Percentiles rank a stretch among this genome's conserved stretches.
phyloP scores from a whole-genome alignment of 2,888 invertebrate species.

The Andrena marginata region DNA sequence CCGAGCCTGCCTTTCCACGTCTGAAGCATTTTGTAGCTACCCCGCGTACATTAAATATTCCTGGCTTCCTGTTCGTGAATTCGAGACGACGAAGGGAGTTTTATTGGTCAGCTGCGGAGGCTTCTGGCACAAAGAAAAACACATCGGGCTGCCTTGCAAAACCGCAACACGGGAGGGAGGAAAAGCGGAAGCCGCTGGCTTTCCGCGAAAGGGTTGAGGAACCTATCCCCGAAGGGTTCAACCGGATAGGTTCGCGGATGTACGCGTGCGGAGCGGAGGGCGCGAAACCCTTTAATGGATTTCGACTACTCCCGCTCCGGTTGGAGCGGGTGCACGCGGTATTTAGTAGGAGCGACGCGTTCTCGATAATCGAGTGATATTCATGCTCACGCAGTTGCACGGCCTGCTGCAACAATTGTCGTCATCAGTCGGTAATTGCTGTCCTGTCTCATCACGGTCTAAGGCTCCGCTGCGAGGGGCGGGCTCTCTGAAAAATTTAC shows the following conservation, averaged over 20 bases:
- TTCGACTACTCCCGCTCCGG: slow-evolving; percentile 63
- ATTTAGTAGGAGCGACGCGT: slow-evolving; percentile 63
- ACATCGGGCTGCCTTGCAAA: slow-evolving; percentile 32
- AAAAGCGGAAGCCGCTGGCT: slow-evolving; percentile 61
- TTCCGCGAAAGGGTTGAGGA: slow-evolving; percentile 59
- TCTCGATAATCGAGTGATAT: slow-evolving; percentile 68
- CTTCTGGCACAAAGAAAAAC: slow-evolving; percentile 43
- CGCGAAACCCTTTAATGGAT: slow-evolving; percentile 74
- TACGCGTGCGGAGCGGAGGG: slow-evolving; percentile 32
- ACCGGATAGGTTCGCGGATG: slow-evolving; percentile 38
- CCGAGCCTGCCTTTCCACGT: not conserved
- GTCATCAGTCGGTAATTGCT: slow-evolving; percentile 44
- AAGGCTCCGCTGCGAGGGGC: not conserved
- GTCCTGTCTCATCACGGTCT: not conserved
- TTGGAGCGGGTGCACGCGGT: slow-evolving; percentile 36
- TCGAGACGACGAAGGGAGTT: slow-evolving; percentile 22
- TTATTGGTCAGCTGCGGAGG: slow-evolving; percentile 6
- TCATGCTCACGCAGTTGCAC: slow-evolving; percentile 52
- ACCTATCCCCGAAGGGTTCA: slow-evolving; percentile 40
- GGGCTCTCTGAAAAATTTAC: too few species aligned
- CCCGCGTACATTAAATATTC: not conserved
- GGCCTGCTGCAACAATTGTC: slow-evolving; percentile 50
- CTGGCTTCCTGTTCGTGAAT: slow-evolving; percentile 19
- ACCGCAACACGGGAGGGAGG: slow-evolving; percentile 56
- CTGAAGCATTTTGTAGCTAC: not conserved